Evolutionary conservation across 2,113 vertebrate species (phyloP).

Genomic region (Leucosticte australis): DNA sequence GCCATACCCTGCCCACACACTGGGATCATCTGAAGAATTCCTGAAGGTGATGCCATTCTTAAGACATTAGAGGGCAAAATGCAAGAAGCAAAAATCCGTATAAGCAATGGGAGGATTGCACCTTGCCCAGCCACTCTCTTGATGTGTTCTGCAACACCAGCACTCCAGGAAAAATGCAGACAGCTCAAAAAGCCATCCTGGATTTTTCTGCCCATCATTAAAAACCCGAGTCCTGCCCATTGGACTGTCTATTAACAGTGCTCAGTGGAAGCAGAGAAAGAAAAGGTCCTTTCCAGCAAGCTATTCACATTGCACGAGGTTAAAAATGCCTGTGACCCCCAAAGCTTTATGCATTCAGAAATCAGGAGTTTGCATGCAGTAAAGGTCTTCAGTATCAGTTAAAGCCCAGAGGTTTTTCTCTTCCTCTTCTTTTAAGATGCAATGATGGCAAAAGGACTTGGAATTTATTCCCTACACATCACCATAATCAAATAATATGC

Average conservation of each 20-base stretch:
- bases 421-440: slow-evolving; percentile 24
- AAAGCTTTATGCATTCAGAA: slow-evolving; percentile 16
- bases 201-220: not conserved
- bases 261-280: not conserved
- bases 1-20: not conserved
- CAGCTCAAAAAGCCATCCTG: not conserved
- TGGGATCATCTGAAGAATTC: not conserved
- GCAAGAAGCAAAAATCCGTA: not conserved
- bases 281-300: not conserved
- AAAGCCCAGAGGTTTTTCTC: slow-evolving; percentile 18
- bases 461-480: slow-evolving; percentile 49
- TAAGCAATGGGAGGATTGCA: not conserved
- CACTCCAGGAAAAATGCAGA: not conserved
- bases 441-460: not conserved
- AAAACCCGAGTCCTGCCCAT: not conserved
- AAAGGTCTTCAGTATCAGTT: not conserved
- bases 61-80: not conserved
- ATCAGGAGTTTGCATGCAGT: not conserved
- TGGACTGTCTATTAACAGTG: not conserved
- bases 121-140: not conserved
- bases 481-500: slow-evolving; percentile 36
- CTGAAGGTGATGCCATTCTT: not conserved
- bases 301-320: not conserved
- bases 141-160: not conserved
- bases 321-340: not conserved